phyloP scores from a whole-genome alignment of 2,888 invertebrate species.

The Dendrolimus pini region DNA sequence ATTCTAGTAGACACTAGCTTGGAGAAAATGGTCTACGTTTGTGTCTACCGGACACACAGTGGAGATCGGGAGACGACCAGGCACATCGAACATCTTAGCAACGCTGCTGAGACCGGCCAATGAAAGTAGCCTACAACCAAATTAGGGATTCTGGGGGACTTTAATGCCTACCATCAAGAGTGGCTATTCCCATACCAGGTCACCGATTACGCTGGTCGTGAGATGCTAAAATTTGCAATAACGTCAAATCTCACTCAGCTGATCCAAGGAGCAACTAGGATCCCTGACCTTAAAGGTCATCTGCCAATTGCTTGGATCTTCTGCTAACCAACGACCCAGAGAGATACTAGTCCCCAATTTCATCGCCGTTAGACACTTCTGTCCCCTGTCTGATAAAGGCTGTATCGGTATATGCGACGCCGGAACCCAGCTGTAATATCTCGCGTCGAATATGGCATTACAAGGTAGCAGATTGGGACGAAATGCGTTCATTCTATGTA shows the following conservation, averaged over 20 bases:
- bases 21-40: neutral
- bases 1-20: neutral
- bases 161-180: neutral
- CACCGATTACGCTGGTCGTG: constrained; percentile 13
- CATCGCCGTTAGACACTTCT: constrained; percentile 7
- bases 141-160: neutral
- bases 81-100: neutral
- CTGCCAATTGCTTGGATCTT: constrained; percentile 16
- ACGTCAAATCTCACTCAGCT: constrained; percentile 3
- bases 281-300: constrained; percentile 1
- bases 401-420: neutral
- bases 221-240: constrained; percentile 6
- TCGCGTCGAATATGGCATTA: constrained; percentile 12
- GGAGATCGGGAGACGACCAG: neutral
- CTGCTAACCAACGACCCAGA: constrained; percentile 15
- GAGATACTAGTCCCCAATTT: constrained; percentile 9
- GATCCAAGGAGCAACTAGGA: neutral
- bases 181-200: constrained; percentile 14
- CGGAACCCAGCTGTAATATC: constrained; percentile 6
- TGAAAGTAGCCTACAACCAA: neutral
- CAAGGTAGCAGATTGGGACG: constrained; percentile 10
- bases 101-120: neutral
- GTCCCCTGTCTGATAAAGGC: constrained; percentile 2
- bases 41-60: neutral
- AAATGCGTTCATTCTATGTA: constrained; percentile 15